Evolutionary conservation across 2,113 vertebrate genomes (phyloP).

Genomic region (Hippopotamus amphibius): DNA sequence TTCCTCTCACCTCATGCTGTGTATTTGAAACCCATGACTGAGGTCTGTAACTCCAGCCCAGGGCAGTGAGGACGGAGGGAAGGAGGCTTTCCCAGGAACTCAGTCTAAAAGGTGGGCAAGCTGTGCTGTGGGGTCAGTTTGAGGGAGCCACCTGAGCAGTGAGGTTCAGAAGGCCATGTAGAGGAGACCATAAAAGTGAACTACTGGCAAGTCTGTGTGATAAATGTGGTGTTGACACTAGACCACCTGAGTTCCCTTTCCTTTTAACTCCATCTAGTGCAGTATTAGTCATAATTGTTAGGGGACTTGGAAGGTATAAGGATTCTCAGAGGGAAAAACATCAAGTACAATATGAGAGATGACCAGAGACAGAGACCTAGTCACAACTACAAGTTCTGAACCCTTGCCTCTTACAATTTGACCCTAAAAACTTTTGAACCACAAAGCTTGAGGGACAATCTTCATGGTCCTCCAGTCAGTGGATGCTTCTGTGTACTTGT

Average conservation of each 20-base stretch:
- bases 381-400: constrained; percentile 16
- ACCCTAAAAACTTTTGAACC: constrained; percentile 25
- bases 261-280: constrained; percentile 21
- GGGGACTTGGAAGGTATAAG: neutral
- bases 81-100: constrained; percentile 2
- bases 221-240: constrained; percentile 6
- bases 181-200: constrained; percentile 21
- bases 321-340: constrained; percentile 28
- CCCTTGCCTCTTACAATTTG: constrained; percentile 27
- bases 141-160: neutral
- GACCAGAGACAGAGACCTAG: constrained; percentile 13
- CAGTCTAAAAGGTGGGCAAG: constrained; percentile 1
- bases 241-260: constrained; percentile 28
- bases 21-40: constrained; percentile 13
- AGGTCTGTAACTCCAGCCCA: neutral
- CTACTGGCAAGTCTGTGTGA: neutral
- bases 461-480: constrained; percentile 15
- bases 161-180: constrained; percentile 14
- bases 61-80: neutral
- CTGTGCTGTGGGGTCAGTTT: neutral
- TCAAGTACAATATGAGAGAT: constrained; percentile 2
- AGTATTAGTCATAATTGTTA: constrained; percentile 23
- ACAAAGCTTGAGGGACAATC: neutral
- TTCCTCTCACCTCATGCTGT: constrained; percentile 21
- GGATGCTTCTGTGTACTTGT: neutral